These are phyloP conservation scores for Pimephales promelas DNA, from an alignment of 2,113 vertebrate species.

Conservation along the genomic window DNA sequence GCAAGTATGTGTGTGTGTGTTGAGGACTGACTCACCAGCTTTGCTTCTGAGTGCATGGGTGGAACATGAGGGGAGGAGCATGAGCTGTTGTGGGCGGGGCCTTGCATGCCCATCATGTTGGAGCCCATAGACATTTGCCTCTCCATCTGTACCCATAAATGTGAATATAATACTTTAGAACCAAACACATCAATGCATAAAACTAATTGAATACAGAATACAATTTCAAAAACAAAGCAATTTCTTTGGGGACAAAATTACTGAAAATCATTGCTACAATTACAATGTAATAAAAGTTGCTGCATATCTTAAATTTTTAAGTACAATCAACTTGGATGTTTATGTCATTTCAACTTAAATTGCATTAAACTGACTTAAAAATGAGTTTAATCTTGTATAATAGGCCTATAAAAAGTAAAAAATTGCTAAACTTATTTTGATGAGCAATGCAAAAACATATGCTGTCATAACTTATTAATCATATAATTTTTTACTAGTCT, in stretches of 20 bases:
- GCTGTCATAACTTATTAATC: too few species aligned
- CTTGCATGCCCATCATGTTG: slow-evolving; percentile 98
- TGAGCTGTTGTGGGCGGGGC: slow-evolving; percentile 88
- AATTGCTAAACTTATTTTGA: too few species aligned
- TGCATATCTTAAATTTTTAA: too few species aligned
- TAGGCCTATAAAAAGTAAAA: too few species aligned
- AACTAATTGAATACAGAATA: not conserved
- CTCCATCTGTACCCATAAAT: slow-evolving; percentile 86
- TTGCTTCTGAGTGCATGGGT: slow-evolving; percentile 98
- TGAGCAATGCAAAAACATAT: too few species aligned
- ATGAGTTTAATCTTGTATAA: too few species aligned
- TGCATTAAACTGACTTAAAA: too few species aligned
- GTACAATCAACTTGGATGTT: too few species aligned
- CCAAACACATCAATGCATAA: not conserved
- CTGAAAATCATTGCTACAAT: not conserved
- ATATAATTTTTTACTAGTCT: not conserved
- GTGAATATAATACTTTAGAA: slow-evolving; percentile 39
- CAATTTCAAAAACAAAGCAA: too few species aligned
- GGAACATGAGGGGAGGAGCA: slow-evolving; percentile 95
- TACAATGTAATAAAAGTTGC: too few species aligned
- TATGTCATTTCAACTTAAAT: too few species aligned
- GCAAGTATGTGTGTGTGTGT: not conserved
- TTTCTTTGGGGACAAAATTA: not conserved
- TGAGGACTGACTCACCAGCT: slow-evolving; percentile 85
- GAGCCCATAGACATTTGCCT: slow-evolving; percentile 98